These are phyloP conservation scores for Scaptomyza caliginosa DNA, from an alignment of 2,888 invertebrate species.

Conservation along the genomic window DNA sequence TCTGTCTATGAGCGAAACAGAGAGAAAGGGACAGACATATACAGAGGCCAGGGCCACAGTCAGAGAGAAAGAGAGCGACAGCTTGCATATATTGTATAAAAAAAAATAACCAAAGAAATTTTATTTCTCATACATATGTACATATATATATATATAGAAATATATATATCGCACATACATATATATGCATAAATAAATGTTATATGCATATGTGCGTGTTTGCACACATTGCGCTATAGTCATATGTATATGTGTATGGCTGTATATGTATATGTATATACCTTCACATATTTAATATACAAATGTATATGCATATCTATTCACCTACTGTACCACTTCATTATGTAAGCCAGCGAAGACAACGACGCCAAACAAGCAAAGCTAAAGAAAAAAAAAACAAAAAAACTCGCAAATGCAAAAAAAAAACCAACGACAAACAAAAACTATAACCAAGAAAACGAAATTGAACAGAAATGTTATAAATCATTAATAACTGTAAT, in stretches of 20 bases:
- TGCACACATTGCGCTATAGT: slow-evolving; percentile 37
- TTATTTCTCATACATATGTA: slow-evolving; percentile 53
- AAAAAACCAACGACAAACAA: slow-evolving; percentile 33
- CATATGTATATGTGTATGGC: slow-evolving; percentile 38
- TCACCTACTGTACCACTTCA: slow-evolving; percentile 76
- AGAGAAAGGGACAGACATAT: slow-evolving; percentile 69
- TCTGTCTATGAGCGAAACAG: slow-evolving; percentile 72
- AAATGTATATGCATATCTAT: slow-evolving; percentile 66
- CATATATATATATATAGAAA: slow-evolving; percentile 21
- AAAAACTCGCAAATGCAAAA: slow-evolving; percentile 31
- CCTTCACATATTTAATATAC: slow-evolving; percentile 56
- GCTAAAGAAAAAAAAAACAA: slow-evolving; percentile 31
- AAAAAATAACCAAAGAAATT: slow-evolving; percentile 37
- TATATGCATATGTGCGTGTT: slow-evolving; percentile 33
- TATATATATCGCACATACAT: slow-evolving; percentile 15
- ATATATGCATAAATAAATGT: slow-evolving; percentile 30
- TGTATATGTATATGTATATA: slow-evolving; percentile 37
- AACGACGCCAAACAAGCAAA: slow-evolving; percentile 61
- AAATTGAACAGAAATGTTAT: slow-evolving; percentile 74
- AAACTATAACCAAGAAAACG: slow-evolving; percentile 53
- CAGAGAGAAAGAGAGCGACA: slow-evolving; percentile 65
- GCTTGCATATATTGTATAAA: slow-evolving; percentile 59
- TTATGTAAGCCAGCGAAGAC: slow-evolving; percentile 71
- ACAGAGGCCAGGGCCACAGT: slow-evolving; percentile 75
- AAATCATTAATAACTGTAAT: slow-evolving; percentile 63